Base-by-base conservation (phyloP, 2,797 vertebrate species). In the Petrocephalus schoutedeni region DNA sequence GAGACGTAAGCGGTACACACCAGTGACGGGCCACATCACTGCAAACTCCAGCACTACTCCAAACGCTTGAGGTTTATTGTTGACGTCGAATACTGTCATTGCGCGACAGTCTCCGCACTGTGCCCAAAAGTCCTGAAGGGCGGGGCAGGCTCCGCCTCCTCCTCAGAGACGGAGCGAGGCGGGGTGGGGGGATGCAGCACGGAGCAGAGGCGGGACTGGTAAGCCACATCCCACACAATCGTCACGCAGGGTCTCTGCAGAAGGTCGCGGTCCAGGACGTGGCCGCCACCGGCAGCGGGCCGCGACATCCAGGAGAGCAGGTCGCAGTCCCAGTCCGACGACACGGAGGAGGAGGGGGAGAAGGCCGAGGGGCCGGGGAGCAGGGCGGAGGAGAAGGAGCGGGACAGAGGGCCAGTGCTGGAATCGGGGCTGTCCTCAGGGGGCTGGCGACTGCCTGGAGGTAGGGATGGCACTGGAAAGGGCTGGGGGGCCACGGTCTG, bases 291-390 rank as follows among this genome's bases (percentile, higher is more conserved):
- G 1, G 83, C 0, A 36, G 90, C 84, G 0, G 58, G 45, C 23
- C 49, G 86, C 0, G 89, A 83, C 0, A 93, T 91, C 0, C 83
- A 86, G 0, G 94, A 93, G 86, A 96, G 88, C 87, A 97, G 92
- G 49, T 93, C 93, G 0, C 90, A 89, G 89, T 94, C 95, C 95
- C 94, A 95, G 89, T 94, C 94, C 0, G 95, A 45, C 2, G 71
- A 95, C 64, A 93, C 93, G 0, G 89, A 96, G 6, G 92, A 96
- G 32, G 92, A 96, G 28, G 51, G 61, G 0, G 83, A 94, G 87
- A 90, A 95, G 14, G 86, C 86, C 0, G 45, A 88, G 5, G 94
- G n/a, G 90, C 95, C 89, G 1, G 88, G 91, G 85, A 90, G 21
- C 0, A 89, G 93, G 61, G 90, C 8, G 0, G 93, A 91, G 3